phyloP scores from a whole-genome alignment of 2,113 vertebrate species.

The Pangasianodon hypophthalmus region DNA sequence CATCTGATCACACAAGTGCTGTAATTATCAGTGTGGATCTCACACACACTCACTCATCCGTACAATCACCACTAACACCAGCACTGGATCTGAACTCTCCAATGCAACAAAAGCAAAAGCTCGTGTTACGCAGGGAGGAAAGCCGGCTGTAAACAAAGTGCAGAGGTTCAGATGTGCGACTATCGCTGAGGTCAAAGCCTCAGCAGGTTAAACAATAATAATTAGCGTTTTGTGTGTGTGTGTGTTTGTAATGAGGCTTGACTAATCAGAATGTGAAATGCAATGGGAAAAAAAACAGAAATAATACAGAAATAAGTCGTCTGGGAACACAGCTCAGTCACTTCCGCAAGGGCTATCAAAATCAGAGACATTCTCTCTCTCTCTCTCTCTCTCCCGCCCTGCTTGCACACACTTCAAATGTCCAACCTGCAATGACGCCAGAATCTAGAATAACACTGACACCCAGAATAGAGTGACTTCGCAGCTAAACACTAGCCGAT shows the following conservation, averaged over 20 bases:
- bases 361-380: background rate
- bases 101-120: slow-evolving; percentile 37
- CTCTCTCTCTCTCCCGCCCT: background rate
- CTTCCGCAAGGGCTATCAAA: background rate
- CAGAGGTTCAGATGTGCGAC: slow-evolving; percentile 60
- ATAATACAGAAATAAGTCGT: background rate
- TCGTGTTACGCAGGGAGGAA: slow-evolving; percentile 41
- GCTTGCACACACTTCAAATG: slow-evolving; percentile 3
- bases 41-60: slow-evolving; percentile 38
- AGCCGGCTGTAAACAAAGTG: slow-evolving; percentile 25
- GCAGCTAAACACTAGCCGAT: background rate
- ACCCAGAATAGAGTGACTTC: background rate
- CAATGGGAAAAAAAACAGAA: background rate
- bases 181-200: slow-evolving; percentile 47
- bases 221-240: slow-evolving; percentile 26
- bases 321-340: background rate
- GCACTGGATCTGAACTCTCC: slow-evolving; percentile 61
- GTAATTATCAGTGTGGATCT: slow-evolving; percentile 32
- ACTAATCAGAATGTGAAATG: background rate
- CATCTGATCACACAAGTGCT: slow-evolving; percentile 53
- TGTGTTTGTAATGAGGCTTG: background rate
- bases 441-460: background rate
- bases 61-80: slow-evolving; percentile 55
- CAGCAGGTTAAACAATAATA: slow-evolving; percentile 45
- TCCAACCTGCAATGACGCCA: background rate